A percentile compares a stretch with the other conserved stretches of the same genome.
Evolutionary conservation across 2,113 vertebrate genomes (phyloP).

Genomic region (Trichechus manatus): DNA sequence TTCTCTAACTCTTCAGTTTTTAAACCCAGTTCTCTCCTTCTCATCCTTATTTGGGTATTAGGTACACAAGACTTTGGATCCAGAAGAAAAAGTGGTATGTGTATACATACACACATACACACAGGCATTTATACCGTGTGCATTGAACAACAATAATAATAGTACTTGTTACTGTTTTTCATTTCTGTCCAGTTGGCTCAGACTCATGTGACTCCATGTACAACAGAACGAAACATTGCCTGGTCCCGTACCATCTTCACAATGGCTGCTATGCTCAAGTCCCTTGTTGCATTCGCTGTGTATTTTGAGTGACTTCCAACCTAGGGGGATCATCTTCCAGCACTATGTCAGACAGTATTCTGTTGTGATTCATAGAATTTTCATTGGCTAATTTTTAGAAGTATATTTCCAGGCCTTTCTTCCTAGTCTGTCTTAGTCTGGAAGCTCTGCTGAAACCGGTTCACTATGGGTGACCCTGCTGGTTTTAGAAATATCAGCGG

Average conservation of each 20-base stretch:
- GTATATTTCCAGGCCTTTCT: not conserved
- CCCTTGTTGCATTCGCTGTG: not conserved
- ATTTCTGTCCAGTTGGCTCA: not conserved
- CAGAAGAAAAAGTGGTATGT: not conserved
- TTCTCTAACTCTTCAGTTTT: not conserved
- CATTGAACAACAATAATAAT: not conserved
- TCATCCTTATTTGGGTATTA: not conserved
- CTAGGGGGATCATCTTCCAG: not conserved
- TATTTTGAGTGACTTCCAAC: not conserved
- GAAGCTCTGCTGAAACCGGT: not conserved
- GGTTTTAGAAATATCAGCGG: not conserved
- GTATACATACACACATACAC: fast-evolving
- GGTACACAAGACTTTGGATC: not conserved
- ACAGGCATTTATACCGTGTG: not conserved
- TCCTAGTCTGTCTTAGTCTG: not conserved
- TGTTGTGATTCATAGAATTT: not conserved
- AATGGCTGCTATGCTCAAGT: not conserved
- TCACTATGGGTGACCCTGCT: not conserved
- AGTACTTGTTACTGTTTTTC: not conserved
- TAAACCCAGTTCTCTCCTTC: slow-evolving; percentile 22
- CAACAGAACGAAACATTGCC: not conserved
- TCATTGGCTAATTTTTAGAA: not conserved
- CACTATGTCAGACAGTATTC: not conserved
- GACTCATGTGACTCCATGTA: not conserved
- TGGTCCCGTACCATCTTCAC: not conserved